Base-by-base conservation (phyloP, 2,888 invertebrate species). In the Athrips mouffetella region DNA sequence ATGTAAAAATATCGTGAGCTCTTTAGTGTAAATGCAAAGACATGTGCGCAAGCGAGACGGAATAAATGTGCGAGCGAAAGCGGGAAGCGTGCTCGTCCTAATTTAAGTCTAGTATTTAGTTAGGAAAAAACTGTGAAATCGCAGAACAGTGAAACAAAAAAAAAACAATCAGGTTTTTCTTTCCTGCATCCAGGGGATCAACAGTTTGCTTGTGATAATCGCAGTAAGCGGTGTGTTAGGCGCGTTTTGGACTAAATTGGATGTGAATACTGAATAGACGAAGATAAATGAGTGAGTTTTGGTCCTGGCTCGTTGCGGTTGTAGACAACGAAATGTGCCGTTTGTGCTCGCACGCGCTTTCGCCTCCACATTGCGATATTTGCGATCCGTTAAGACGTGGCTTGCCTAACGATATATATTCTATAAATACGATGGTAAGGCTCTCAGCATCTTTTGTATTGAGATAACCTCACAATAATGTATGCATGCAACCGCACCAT, bases 91-190 rank as follows among this genome's bases (percentile, higher is more conserved):
- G 70, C 65, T 73, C 64, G 65, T 65, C 60, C 55, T 70, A 70
- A 71, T 73, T 72, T 85, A 87, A 86, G 85, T 77, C 73, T 87
- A 88, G 87, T 75, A 73, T 76, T 76, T 88, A 88, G 87, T 85
- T 88, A 88, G 88, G 88, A 80, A 73, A 82, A 83, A 79, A 76
- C 77, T 76, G 79, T 78, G 75, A 77, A 72, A 62, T 62, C 72
- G 75, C 73, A 71, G 71, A 45, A 73, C 75, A 67, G 59, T 63
- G 68, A 73, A 62, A 58, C 51, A 55, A 60, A 58, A 62, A 65
- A 33, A 33, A 33, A 37, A 69, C 68, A 73, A 67, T 64, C 71
- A 69, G 69, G 65, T 66, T 64, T 78, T 79, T 75, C 70, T 81
- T 79, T 76, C 69, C 74, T 76, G 76, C 76, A 72, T 78, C 76